These are phyloP conservation scores for Orchesella cincta DNA, from an alignment of 1,140 invertebrate species.

Conservation along the genomic window DNA sequence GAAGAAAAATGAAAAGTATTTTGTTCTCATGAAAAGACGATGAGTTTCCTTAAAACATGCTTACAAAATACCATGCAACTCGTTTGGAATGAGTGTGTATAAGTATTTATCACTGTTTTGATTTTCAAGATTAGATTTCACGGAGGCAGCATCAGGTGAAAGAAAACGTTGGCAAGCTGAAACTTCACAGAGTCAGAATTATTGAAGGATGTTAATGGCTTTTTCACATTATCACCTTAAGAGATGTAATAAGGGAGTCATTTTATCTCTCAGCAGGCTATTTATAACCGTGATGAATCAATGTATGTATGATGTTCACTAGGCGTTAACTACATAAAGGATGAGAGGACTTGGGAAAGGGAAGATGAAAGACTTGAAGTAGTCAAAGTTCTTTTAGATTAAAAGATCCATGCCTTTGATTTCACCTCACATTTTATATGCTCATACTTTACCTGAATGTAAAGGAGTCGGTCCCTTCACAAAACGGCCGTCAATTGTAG, in stretches of 20 bases:
- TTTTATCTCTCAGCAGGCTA: slow-evolving; percentile 15
- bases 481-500: slow-evolving; percentile 39
- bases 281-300: not conserved
- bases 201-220: not conserved
- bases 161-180: no score
- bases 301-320: not conserved
- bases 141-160: no score
- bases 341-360: not conserved
- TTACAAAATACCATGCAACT: no score
- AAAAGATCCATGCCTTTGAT: not conserved
- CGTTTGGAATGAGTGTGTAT: no score
- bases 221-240: slow-evolving; percentile 2
- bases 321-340: not conserved
- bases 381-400: no score
- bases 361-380: not conserved
- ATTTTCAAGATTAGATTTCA: no score
- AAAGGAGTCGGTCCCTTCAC: slow-evolving; percentile 43
- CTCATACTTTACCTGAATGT: slow-evolving; percentile 40
- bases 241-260: not conserved
- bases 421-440: no score
- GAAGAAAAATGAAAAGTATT: no score
- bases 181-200: no score
- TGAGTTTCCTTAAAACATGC: no score
- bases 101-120: no score
- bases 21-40: no score